Evolutionary conservation across 1,140 invertebrate species (phyloP), one percentile per base, ranked within the genome.

Genomic region (Drosophila kanapiae): DNA sequence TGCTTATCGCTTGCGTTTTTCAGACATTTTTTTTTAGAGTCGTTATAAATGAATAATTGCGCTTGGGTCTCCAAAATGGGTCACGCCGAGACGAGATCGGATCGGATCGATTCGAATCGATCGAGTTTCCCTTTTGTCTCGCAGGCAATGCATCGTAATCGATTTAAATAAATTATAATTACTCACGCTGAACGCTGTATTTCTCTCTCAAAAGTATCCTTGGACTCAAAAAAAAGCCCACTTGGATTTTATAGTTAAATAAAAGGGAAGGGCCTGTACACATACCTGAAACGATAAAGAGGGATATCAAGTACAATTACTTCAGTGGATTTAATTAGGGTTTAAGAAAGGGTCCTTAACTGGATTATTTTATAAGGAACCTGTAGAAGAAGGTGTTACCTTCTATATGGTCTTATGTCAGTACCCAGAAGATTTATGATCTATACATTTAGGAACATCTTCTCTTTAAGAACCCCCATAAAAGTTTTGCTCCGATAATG

Each of bases 91-190:
- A 51, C 11, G 33, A 42, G 51, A 78, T 71, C 64, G 49, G 23
- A 78, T 78, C 67, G 60, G n/a, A 59, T 63, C 49, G 63, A 64
- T 71, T 45, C 75, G 48, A 45, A 53, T 75, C 63, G 77, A 87
- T 86, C 59, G 67, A 77, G 76, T 80, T 82, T 82, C 63, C 78
- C 64, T 49, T 74, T 77, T 45, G 64, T 61, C 48, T 64, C 45
- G 78, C 65, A 49, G 35, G 78, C 69, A 49, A 42, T 59, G 53
- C 45, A n/a, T 49, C 71, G 60, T 86, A 85, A 86, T 87, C 84
- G 76, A 87, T 87, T 88, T 80, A 87, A 84, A 87, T 87, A 84
- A 88, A 87, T 87, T 87, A 87, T 87, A 90, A 84, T 84, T 88
- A 87, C 84, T 87, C 85, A 88, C 80, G 75, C 74, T 48, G 37